Evolutionary conservation across 2,113 vertebrate genomes (phyloP).

Genomic region (Amphilophus citrinellus): DNA sequence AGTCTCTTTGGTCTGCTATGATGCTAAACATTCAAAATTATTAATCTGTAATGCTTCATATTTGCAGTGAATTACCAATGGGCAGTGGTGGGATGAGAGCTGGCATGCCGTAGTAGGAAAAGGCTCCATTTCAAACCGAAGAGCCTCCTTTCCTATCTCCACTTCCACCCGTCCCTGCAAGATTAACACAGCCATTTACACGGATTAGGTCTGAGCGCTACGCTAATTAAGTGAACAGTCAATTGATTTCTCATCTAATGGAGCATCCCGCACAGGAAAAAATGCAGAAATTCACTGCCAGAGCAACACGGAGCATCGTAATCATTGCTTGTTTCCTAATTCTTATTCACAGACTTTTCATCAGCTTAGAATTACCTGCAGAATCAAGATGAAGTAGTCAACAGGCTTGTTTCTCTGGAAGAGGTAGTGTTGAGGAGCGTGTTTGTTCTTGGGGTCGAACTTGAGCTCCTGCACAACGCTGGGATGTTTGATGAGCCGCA

Average conservation of each 20-base stretch:
- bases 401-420: conserved; percentile 93
- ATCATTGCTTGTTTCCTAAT: not conserved
- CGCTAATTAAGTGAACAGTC: not conserved
- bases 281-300: not conserved
- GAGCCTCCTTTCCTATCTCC: conserved; percentile 94
- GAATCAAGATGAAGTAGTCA: conserved; percentile 93
- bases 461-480: conserved; percentile 94
- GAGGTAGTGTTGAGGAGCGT: conserved; percentile 90
- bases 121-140: conserved; percentile 97
- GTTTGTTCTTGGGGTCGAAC: conserved; percentile 91
- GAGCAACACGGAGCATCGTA: not conserved
- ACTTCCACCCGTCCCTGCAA: conserved; percentile 95
- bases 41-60: not conserved
- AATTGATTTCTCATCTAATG: conserved; percentile 37
- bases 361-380: conserved; percentile 85
- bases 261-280: not conserved
- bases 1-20: not conserved
- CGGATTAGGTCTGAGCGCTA: not conserved
- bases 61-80: conserved; percentile 80
- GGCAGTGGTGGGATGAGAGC: conserved; percentile 86
- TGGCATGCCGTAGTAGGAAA: conserved; percentile 95
- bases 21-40: not conserved
- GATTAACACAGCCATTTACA: conserved; percentile 37
- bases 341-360: not conserved
- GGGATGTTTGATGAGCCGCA: conserved; percentile 94